These are phyloP conservation scores for Leptopilina drosophilae DNA, from an alignment of 2,888 invertebrate species.

Conservation along the genomic window DNA sequence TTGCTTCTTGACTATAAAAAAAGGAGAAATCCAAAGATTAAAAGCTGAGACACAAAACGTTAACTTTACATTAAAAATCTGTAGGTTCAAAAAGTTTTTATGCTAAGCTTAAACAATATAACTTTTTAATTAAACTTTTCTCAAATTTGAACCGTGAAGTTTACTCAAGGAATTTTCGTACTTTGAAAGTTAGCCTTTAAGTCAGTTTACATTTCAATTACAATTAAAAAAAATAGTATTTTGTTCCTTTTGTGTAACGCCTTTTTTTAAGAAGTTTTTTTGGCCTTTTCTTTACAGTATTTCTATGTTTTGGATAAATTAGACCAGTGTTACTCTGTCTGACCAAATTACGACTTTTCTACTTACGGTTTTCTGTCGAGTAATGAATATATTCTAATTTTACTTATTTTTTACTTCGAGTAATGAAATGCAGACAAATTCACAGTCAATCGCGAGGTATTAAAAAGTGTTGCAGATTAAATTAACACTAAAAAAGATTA, in stretches of 20 bases:
- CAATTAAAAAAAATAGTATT: neutral
- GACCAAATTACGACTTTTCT: no score
- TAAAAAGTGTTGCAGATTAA: no score
- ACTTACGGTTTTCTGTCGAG: no score
- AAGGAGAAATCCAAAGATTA: neutral
- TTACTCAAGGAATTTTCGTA: conserved; percentile 8
- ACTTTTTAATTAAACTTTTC: conserved; percentile 17
- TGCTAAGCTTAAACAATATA: conserved; percentile 12
- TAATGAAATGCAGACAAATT: no score
- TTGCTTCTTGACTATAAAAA: neutral
- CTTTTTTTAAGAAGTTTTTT: no score
- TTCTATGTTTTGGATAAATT: no score
- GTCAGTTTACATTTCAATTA: conserved; percentile 5
- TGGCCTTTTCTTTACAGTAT: no score
- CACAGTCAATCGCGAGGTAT: no score
- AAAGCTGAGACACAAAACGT: neutral
- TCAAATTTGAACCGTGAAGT: neutral
- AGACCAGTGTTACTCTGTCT: no score
- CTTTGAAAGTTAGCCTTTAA: neutral
- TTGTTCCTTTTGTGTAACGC: neutral
- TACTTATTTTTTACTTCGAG: no score
- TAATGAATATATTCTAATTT: no score
- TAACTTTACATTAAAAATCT: conserved; percentile 3
- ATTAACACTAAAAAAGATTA: no score
- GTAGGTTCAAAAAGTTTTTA: neutral